Evolutionary conservation across 1,140 invertebrate genomes (phyloP).

Genomic region (Tribolium castaneum): DNA sequence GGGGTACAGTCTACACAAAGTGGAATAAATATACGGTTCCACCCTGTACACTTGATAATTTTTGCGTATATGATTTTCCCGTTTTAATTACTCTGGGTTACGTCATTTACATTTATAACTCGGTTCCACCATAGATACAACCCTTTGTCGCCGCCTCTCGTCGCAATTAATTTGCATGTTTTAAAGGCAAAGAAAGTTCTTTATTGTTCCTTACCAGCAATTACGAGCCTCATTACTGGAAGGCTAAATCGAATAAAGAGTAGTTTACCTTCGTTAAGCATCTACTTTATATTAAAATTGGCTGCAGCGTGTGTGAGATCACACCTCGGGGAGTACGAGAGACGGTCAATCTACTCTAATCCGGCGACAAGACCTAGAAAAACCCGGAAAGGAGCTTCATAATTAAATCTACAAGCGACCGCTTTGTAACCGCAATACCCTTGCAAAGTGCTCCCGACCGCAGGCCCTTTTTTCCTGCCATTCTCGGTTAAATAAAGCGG

Average conservation of each 20-base stretch:
- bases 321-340: background rate
- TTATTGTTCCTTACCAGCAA: background rate
- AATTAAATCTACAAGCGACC: slow-evolving; percentile 13
- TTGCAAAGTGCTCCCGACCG: slow-evolving; percentile 12
- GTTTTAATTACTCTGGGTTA: slow-evolving; percentile 6
- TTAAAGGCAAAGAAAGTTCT: background rate
- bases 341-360: background rate
- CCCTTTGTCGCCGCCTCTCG: background rate
- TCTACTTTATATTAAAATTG: slow-evolving; percentile 31
- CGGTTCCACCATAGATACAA: background rate
- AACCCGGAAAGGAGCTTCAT: background rate
- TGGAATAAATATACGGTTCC: too few relatives aligned
- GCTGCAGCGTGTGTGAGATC: background rate
- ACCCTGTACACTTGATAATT: too few relatives aligned
- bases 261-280: slow-evolving; percentile 7
- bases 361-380: background rate
- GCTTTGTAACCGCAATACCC: slow-evolving; percentile 11
- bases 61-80: background rate
- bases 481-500: background rate
- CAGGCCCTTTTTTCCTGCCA: background rate
- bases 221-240: background rate
- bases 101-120: slow-evolving; percentile 18
- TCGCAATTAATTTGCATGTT: slow-evolving; percentile 25
- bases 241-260: background rate
- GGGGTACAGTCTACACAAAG: too few relatives aligned